Percentiles rank a stretch among this genome's conserved stretches.
phyloP scores from a whole-genome alignment of 37 sponge, comb jelly and placozoan species.

The Axinella damicornis region DNA sequence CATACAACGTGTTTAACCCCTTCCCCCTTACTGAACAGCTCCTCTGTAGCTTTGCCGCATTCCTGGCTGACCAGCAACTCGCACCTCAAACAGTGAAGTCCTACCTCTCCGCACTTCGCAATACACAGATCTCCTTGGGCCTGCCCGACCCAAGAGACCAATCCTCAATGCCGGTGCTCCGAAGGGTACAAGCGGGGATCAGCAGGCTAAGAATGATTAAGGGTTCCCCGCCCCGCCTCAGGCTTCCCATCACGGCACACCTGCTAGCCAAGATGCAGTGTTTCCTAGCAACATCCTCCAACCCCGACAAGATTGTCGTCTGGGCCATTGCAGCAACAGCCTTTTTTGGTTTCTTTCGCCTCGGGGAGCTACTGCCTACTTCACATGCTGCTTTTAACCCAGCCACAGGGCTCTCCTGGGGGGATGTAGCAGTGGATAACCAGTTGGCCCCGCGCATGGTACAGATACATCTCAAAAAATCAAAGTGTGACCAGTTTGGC shows the following conservation, averaged over 20 bases:
- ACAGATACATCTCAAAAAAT: slow-evolving; percentile 1
- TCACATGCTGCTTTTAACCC: too few species aligned
- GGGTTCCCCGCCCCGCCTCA: not conserved
- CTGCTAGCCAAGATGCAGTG: not conserved
- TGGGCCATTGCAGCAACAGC: not conserved
- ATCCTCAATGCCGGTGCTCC: not conserved
- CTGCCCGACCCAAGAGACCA: too few species aligned
- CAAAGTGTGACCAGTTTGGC: too few species aligned
- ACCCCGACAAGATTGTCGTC: not conserved
- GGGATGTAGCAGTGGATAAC: not conserved
- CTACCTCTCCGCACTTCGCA: slow-evolving; percentile 10
- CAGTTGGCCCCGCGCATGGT: not conserved
- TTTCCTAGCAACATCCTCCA: not conserved
- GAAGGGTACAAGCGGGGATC: not conserved
- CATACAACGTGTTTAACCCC: slow-evolving; percentile 2
- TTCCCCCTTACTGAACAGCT: slow-evolving; percentile 3
- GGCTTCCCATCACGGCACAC: slow-evolving; percentile 9
- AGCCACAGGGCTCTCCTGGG: too few species aligned
- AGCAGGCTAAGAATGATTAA: not conserved
- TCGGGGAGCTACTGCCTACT: not conserved
- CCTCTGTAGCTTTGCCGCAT: not conserved
- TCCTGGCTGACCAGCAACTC: not conserved
- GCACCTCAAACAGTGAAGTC: not conserved
- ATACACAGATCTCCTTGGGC: slow-evolving; percentile 1
- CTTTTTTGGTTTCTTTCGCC: too few species aligned